Evolutionary conservation across 2,888 invertebrate genomes (phyloP), one percentile per base, ranked within the genome.

Genomic region (Mesorhabditis belari): DNA sequence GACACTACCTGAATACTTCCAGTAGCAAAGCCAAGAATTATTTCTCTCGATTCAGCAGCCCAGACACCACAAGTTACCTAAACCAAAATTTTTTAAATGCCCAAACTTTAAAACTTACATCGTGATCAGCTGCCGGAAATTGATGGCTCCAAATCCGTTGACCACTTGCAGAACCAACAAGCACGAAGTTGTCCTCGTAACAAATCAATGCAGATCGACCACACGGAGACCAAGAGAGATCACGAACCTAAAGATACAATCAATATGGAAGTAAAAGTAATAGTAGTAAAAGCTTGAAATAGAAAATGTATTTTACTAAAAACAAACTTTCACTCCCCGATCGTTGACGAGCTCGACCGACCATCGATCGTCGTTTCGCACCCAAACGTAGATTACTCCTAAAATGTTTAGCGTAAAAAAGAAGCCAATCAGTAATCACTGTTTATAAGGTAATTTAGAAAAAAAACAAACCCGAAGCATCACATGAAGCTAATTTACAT

Each of bases 331-430:
- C 0, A 92, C 94, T 81, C 90, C 94, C 51, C 96, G 86, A 84
- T 98, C 96, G 83, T 98, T 98, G 82, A 98, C 96, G 72, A 98
- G 86, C 84, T 98, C 96, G 77, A 98, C 95, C 74, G 93, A 93
- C 96, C 96, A 98, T 52, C 95, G 87, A 50, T 93, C 95, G 82
- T 98, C 96, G 83, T 95, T 95, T 82, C 95, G 94, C 80, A 96
- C 94, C 96, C 96, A 98, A 26, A 98, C 95, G 83, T 96, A 96
- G 81, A 96, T 96, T 62, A 96, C 92, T 2, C 96, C 44, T 35
- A n/a, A 35, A 35, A 35, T n/a, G n/a, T n/a, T n/a, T n/a, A n/a
- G n/a, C n/a, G n/a, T n/a, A n/a, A n/a, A n/a, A n/a, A n/a, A n/a
- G n/a, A n/a, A n/a, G n/a, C n/a, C n/a, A n/a, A n/a, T n/a, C n/a